Conservation (phyloP, 1,140 invertebrate species). For the Rhopalosiphum padi region DNA sequence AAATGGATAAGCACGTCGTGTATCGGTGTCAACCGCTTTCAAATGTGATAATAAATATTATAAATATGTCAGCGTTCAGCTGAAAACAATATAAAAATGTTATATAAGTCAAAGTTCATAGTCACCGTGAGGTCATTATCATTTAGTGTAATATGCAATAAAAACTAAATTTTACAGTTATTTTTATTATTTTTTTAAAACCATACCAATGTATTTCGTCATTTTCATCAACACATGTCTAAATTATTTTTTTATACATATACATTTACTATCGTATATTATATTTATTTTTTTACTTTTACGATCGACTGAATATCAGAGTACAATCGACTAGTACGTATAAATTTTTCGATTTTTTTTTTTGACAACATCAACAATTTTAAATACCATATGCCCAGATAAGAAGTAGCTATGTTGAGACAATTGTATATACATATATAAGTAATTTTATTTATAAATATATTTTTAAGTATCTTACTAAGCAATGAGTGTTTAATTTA, state of each 20-base stretch:
- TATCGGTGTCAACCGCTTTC: not conserved
- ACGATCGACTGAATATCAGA: not conserved
- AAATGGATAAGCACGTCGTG: not conserved
- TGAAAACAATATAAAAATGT: not conserved
- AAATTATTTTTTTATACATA: too few species aligned
- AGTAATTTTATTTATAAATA: not conserved
- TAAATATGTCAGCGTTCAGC: not conserved
- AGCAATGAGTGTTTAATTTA: not conserved
- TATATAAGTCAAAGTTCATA: not conserved
- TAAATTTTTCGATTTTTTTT: too few species aligned
- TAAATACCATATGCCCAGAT: too few species aligned
- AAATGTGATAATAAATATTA: not conserved
- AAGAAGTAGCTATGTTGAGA: too few species aligned
- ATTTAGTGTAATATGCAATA: not conserved
- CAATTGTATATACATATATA: not conserved
- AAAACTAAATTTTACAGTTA: not conserved
- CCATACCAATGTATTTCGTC: too few species aligned
- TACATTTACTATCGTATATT: too few species aligned
- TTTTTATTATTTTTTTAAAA: too few species aligned
- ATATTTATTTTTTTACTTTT: not conserved
- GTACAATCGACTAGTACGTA: too few species aligned
- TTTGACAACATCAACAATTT: too few species aligned
- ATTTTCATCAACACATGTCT: too few species aligned
- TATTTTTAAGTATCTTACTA: not conserved
- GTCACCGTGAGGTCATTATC: not conserved